phyloP scores from a whole-genome alignment of 2,113 vertebrate genomes.

The Pterophyllum scalare region DNA sequence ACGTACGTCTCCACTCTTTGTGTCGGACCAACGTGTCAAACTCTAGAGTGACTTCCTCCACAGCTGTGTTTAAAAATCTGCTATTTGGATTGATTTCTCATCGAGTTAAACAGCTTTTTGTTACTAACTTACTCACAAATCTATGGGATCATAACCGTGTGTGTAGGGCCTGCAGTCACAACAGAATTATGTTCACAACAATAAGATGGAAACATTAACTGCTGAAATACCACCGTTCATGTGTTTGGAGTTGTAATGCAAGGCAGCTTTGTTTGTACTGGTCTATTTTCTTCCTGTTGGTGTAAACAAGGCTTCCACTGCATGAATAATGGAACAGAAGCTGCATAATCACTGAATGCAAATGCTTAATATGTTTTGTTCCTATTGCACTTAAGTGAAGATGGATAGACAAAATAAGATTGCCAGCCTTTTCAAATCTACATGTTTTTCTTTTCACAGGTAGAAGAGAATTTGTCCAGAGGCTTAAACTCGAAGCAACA shows the following conservation, averaged over 20 bases:
- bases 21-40: not conserved
- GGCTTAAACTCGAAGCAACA: constrained; percentile 96
- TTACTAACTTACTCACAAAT: not conserved
- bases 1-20: not conserved
- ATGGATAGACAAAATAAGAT: not conserved
- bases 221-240: not conserved
- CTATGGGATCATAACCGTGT: too few relatives aligned
- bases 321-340: constrained; percentile 39
- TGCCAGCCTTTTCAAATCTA: not conserved
- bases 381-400: not conserved
- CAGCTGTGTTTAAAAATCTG: not conserved
- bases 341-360: not conserved
- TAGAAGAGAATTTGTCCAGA: constrained; percentile 98
- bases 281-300: not conserved
- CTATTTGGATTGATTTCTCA: not conserved
- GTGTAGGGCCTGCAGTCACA: not conserved
- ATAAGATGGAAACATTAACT: not conserved
- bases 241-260: not conserved
- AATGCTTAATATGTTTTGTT: constrained; percentile 34
- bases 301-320: not conserved
- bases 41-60: not conserved
- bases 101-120: not conserved
- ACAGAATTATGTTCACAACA: constrained; percentile 2
- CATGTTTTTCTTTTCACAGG: constrained; percentile 78
- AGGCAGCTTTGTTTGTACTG: not conserved